Conservation (phyloP, 1,140 invertebrate genomes). For the Pararge aegeria region DNA sequence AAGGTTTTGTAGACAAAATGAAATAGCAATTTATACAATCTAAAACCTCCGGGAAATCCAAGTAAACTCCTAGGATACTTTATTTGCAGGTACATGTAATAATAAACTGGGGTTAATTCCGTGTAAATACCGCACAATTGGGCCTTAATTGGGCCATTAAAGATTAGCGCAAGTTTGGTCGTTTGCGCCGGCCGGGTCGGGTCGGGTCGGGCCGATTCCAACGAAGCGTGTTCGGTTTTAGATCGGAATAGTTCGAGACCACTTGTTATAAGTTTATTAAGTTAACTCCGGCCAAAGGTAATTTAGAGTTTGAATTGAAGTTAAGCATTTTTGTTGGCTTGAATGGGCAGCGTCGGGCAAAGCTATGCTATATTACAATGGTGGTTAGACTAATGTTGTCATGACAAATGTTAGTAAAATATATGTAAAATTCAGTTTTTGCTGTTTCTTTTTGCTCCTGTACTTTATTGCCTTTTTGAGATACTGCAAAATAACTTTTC, state of each 20-base stretch:
- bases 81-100: not conserved
- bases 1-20: too few relatives aligned
- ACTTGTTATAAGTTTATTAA: slow-evolving; percentile 2
- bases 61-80: not conserved
- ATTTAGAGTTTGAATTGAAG: not conserved
- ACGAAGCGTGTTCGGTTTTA: not conserved
- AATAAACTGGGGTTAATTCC: not conserved
- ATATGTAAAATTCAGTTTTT: too few relatives aligned
- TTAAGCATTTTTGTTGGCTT: too few relatives aligned
- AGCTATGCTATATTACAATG: too few relatives aligned
- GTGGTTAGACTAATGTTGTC: too few relatives aligned
- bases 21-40: not conserved
- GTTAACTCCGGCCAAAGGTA: not conserved
- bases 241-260: not conserved
- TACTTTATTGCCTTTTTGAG: too few relatives aligned
- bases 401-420: too few relatives aligned
- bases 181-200: not conserved
- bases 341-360: too few relatives aligned
- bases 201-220: not conserved
- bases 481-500: too few relatives aligned
- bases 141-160: slow-evolving; percentile 2
- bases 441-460: too few relatives aligned
- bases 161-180: not conserved
- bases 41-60: not conserved
- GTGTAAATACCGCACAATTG: slow-evolving; percentile 1